Evolutionary conservation across 53 echinoderm and acorn worm species (phyloP), one percentile per base, ranked within the genome.

Genomic region (Paracentrotus lividus): DNA sequence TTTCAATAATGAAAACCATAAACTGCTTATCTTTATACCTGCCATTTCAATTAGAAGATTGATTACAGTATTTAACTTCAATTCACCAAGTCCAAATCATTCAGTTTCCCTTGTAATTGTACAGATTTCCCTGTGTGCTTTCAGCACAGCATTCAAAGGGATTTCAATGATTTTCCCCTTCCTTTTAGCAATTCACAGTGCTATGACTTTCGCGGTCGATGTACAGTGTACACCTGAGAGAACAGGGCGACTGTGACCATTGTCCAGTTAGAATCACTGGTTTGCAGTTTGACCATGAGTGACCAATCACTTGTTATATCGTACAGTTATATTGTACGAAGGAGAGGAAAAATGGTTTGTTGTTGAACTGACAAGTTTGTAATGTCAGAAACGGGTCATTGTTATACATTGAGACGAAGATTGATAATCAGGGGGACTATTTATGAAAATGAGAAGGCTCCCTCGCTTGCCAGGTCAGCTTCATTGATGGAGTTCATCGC

Each of bases 11-110:
- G 81, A 16, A 78, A 45, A 45, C 47, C 45, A 45, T 78, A 78
- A 78, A 78, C 81, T 78, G 81, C 81, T 45, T 78, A 45, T 86
- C 86, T 86, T 86, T 86, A 33, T 86, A 32, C 4, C 86, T 34
- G 53, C 54, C 86, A 53, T 54, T 33, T 54, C 36, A 31, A 86
- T 86, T 86, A 56, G 16, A 54, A 54, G 86, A 86, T 86, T 54
- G 86, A 86, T 86, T 23, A 18, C 55, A 21, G 53, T 56, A 86
- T 54, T 86, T 54, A 53, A 86, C 36, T 86, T 33, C 86, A 55
- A 32, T 86, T 33, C 55, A 86, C 5, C 32, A 55, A 32, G 16
- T 86, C 45, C 81, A 78, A 78, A 45, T 78, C 81, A 78, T 78
- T 78, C 69, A n/a, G 69, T 16, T 38, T 69, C 29, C 16, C 38